Conservation (phyloP, 2,797 vertebrate genomes). For the Epinephelus awoara region DNA sequence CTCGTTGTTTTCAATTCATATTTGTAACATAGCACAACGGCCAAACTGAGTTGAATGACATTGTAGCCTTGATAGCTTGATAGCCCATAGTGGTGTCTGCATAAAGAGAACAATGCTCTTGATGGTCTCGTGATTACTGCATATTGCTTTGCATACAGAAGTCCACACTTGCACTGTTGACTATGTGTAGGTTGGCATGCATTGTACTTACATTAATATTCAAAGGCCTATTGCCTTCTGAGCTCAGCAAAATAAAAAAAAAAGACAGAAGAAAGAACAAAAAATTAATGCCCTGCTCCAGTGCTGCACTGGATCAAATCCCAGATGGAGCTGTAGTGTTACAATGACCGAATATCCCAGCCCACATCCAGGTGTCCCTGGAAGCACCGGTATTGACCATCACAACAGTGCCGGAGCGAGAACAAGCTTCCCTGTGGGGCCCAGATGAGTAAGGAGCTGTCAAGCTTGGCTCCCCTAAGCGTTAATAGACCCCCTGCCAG, state of each 20-base stretch:
- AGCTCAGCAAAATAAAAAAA: conserved; percentile 56
- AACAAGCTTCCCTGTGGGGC: conserved; percentile 82
- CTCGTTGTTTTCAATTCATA: conserved; percentile 59
- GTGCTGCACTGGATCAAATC: conserved; percentile 66
- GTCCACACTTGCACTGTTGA: conserved; percentile 35
- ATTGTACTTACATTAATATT: conserved; percentile 67
- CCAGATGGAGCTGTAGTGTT: conserved; percentile 68
- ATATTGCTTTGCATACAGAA: conserved; percentile 62
- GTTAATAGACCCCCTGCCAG: conserved; percentile 84
- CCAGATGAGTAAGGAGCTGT: conserved; percentile 84
- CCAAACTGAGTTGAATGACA: conserved; percentile 52
- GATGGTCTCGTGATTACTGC: conserved; percentile 69
- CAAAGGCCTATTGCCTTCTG: conserved; percentile 56
- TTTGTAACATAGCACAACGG: conserved; percentile 51
- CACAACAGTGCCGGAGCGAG: conserved; percentile 73
- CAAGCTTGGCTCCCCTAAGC: conserved; percentile 77
- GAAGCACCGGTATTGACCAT: conserved; percentile 83
- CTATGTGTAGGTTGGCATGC: conserved; percentile 44
- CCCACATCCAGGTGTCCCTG: conserved; percentile 77
- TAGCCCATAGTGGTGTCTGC: conserved; percentile 55
- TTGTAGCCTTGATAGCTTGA: conserved; percentile 58
- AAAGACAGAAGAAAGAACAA: conserved; percentile 10
- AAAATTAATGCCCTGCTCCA: conserved; percentile 41
- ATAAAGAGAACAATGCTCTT: conserved; percentile 62
- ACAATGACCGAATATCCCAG: conserved; percentile 74